Evolutionary conservation across 2,113 vertebrate genomes (phyloP).

Genomic region (Pitta sordida): DNA sequence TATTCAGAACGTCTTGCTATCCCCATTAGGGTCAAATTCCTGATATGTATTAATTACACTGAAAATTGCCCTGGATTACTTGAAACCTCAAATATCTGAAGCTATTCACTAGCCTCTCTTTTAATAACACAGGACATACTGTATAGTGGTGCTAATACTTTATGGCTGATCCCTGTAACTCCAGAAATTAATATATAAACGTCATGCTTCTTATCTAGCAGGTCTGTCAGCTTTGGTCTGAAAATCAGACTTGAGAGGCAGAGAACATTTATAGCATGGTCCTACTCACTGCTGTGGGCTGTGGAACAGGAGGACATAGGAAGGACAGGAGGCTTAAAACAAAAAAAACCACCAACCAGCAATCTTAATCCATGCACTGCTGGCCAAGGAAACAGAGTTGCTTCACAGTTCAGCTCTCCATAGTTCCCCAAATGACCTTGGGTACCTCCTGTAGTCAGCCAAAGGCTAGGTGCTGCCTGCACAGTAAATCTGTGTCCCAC

Average conservation of each 20-base stretch:
- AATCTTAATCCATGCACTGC: slow-evolving; percentile 10
- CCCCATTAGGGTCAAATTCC: slow-evolving; percentile 42
- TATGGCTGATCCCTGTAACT: not conserved
- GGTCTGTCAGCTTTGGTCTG: not conserved
- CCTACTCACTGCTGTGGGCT: not conserved
- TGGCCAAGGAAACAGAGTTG: slow-evolving; percentile 20
- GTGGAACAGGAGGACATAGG: not conserved
- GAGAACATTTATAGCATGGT: not conserved
- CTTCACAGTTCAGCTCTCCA: not conserved
- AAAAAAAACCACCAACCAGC: not conserved
- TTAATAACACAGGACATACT: slow-evolving; percentile 21
- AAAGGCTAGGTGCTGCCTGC: not conserved
- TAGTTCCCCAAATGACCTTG: not conserved
- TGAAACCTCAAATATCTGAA: slow-evolving; percentile 46
- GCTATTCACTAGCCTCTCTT: not conserved
- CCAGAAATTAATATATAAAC: slow-evolving; percentile 13
- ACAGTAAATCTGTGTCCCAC: rapidly evolving
- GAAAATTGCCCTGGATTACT: slow-evolving; percentile 47
- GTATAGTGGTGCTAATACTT: not conserved
- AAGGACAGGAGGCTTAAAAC: slow-evolving; percentile 26
- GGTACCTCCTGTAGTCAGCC: not conserved
- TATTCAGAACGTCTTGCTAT: slow-evolving; percentile 26
- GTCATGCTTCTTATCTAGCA: not conserved
- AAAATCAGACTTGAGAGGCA: not conserved
- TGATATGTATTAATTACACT: slow-evolving; percentile 54